Evolutionary conservation across 2,888 invertebrate species (phyloP), one percentile per base, ranked within the genome.

Genomic region (Drosophila nr. perissopoda): DNA sequence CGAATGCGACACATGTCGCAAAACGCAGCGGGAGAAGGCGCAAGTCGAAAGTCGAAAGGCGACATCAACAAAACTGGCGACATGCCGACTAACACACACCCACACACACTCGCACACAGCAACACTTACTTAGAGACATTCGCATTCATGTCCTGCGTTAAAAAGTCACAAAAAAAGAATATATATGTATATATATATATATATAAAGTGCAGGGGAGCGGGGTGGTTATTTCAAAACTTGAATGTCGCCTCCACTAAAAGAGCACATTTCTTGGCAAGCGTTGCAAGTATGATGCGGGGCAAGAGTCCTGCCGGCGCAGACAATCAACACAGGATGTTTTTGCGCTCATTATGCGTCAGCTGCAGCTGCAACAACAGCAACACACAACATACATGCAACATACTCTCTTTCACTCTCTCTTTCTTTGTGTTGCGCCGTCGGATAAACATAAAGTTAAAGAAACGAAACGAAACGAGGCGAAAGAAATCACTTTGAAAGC

Each of bases 1-100:
- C 76, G 88, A 86, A 89, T 89, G 89, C 86, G 89, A 86, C 88
- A 86, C 86, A 89, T 89, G 86, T 86, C 85, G 85, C 89, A 80
- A 88, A 88, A 78, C 83, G 79, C 81, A 88, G 85, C 85, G 65
- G 89, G 79, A 66, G 36, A 49, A 70, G 73, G 73, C 74, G 73
- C 78, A 76, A 74, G 81, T 74, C 76, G 76, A 75, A 46, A 76
- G 67, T 75, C 81, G 76, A 80, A 46, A 46, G 46, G 75, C 74
- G 74, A 46, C 27, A 46, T 46, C 46, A 46, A 46, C 86, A 74
- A 78, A 82, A 80, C 87, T 79, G 89, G 82, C 89, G 87, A 85
- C 85, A 86, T 79, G 79, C 70, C 79, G 88, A 82, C 82, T 83
- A 68, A 70, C 58, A 71, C 53, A 64, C 34, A 46, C 59, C 48